A percentile compares a stretch with the other conserved stretches of the same genome.
phyloP scores from a whole-genome alignment of 2,113 vertebrate species.

The Hippocampus comes region DNA sequence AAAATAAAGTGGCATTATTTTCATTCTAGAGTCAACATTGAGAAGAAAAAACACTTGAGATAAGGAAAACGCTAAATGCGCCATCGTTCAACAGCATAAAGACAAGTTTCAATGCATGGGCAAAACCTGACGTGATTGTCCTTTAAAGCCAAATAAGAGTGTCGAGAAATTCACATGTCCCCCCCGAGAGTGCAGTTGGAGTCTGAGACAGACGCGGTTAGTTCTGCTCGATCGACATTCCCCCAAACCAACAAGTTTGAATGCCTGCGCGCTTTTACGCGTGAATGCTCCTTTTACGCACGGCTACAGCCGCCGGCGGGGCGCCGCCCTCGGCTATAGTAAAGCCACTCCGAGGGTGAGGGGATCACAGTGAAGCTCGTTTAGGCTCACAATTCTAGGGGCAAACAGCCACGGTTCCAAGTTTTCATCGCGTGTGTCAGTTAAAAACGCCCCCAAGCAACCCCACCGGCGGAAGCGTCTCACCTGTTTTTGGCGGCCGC shows the following conservation, averaged over 20 bases:
- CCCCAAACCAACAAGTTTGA: slow-evolving; percentile 14
- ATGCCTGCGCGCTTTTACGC: slow-evolving; percentile 46
- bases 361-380: neutral
- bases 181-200: too few relatives aligned
- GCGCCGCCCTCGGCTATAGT: slow-evolving; percentile 2
- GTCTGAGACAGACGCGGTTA: neutral
- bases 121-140: too few relatives aligned
- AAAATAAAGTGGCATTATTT: too few relatives aligned
- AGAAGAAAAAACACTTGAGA: too few relatives aligned
- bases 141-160: too few relatives aligned
- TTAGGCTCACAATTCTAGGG: too few relatives aligned
- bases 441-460: neutral
- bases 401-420: neutral
- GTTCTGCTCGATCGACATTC: slow-evolving; percentile 20
- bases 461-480: slow-evolving; percentile 32
- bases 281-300: slow-evolving; percentile 39
- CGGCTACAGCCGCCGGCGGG: too few relatives aligned
- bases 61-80: too few relatives aligned
- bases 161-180: too few relatives aligned
- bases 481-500: slow-evolving; percentile 99
- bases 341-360: neutral
- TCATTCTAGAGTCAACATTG: too few relatives aligned
- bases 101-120: too few relatives aligned
- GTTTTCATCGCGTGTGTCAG: neutral
- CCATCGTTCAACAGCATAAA: too few relatives aligned